Evolutionary conservation across 2,888 invertebrate species (phyloP).

Genomic region (Sussaba pulchella): DNA sequence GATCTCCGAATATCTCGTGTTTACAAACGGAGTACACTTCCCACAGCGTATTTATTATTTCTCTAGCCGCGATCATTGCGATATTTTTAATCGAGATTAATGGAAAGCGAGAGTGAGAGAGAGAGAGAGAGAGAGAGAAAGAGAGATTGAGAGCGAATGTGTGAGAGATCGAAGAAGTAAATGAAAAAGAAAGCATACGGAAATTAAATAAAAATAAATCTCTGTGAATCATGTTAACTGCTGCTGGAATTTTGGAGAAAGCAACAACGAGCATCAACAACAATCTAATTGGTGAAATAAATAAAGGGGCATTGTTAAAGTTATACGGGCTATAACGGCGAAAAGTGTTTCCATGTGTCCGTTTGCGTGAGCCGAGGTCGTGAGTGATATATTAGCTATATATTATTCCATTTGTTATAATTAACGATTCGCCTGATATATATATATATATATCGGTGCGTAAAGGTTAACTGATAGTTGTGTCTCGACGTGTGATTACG

Average conservation of each 20-base stretch:
- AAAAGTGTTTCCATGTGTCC: constrained; percentile 75
- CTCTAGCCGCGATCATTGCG: constrained; percentile 44
- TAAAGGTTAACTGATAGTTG: constrained; percentile 53
- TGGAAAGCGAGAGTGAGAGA: constrained; percentile 19
- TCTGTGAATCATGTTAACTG: constrained; percentile 71
- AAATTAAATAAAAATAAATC: constrained; percentile 67
- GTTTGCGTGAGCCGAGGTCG: constrained; percentile 70
- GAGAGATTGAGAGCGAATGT: neutral
- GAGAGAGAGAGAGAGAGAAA: constrained; percentile 8
- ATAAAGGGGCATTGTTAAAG: constrained; percentile 83
- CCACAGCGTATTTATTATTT: constrained; percentile 45
- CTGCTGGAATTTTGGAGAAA: constrained; percentile 60
- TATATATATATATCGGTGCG: constrained; percentile 35
- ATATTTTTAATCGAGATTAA: constrained; percentile 53
- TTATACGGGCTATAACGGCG: constrained; percentile 75
- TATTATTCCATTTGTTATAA: constrained; percentile 73
- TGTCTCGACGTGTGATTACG: constrained; percentile 75
- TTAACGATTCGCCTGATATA: constrained; percentile 69
- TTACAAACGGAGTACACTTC: constrained; percentile 33
- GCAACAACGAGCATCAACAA: constrained; percentile 51
- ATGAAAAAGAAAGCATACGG: constrained; percentile 26
- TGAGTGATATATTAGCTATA: constrained; percentile 70
- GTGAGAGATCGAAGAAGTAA: constrained; percentile 13
- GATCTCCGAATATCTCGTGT: constrained; percentile 31
- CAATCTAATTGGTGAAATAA: constrained; percentile 73